Percentiles rank a stretch among this genome's conserved stretches.
Conservation (phyloP, 2,888 invertebrate species). For the Heliconius hortense region DNA sequence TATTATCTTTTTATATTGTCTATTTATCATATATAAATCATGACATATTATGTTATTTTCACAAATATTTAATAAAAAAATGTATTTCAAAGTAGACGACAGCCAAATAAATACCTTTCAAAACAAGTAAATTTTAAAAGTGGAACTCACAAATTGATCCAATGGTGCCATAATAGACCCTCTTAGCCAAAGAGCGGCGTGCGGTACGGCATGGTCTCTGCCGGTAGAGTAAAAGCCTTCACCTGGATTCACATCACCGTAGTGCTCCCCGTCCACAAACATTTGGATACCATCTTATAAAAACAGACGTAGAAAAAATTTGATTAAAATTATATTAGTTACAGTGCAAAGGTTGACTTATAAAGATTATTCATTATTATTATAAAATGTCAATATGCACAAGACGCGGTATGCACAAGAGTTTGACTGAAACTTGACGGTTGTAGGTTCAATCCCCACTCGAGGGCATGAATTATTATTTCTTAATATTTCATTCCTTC, state of each 20-base stretch:
- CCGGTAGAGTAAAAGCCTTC: slow-evolving; percentile 70
- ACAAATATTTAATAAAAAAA: background rate
- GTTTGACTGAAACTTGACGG: no score
- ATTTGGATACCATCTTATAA: slow-evolving; percentile 75
- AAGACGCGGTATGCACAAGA: no score
- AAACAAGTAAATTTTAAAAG: background rate
- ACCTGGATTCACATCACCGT: slow-evolving; percentile 71
- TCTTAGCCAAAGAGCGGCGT: slow-evolving; percentile 64
- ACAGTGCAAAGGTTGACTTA: no score
- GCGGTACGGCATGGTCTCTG: slow-evolving; percentile 61
- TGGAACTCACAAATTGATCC: slow-evolving; percentile 63
- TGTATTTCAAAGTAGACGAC: background rate
- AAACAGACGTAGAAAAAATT: background rate
- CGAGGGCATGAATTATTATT: no score
- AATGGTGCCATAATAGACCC: slow-evolving; percentile 71
- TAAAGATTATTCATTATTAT: no score
- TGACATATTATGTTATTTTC: background rate
- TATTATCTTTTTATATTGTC: no score
- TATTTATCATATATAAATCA: no score
- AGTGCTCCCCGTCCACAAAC: slow-evolving; percentile 75
- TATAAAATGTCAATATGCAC: no score
- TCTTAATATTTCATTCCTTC: no score
- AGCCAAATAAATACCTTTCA: background rate
- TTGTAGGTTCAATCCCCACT: no score
- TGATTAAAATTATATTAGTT: background rate